Conservation (phyloP, 2,113 vertebrate species). For the Eolophus roseicapilla region DNA sequence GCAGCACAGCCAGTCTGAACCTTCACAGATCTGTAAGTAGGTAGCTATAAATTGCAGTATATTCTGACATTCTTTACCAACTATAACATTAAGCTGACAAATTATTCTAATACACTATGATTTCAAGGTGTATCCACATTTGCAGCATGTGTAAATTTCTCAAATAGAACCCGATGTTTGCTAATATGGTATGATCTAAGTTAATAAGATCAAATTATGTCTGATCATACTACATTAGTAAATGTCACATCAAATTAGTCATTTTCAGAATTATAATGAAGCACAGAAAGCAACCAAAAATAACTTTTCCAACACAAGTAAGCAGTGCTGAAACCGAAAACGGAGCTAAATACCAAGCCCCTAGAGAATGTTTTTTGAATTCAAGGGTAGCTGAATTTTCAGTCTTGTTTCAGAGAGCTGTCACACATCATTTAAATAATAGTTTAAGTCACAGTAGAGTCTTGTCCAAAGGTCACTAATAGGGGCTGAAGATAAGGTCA, state of each 20-base stretch:
- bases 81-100: constrained; percentile 40
- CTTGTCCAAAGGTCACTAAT: not conserved
- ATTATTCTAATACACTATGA: constrained; percentile 51
- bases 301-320: constrained; percentile 67
- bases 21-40: not conserved
- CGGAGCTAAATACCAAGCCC: not conserved
- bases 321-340: constrained; percentile 23
- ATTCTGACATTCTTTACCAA: constrained; percentile 15
- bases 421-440: not conserved
- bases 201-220: constrained; percentile 76
- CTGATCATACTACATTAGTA: constrained; percentile 74
- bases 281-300: constrained; percentile 66
- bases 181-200: constrained; percentile 69
- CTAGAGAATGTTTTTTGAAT: not conserved
- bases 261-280: constrained; percentile 60
- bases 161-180: constrained; percentile 70
- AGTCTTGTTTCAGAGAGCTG: not conserved
- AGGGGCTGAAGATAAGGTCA: not conserved
- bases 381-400: not conserved
- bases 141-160: constrained; percentile 51
- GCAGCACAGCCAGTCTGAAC: not conserved
- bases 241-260: constrained; percentile 74
- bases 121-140: constrained; percentile 67
- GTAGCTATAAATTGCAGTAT: not conserved
- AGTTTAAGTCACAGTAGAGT: not conserved